Percentiles rank a stretch among this genome's conserved stretches.
Evolutionary conservation across 2,797 vertebrate species (phyloP).

Genomic region (Lophius americanus): DNA sequence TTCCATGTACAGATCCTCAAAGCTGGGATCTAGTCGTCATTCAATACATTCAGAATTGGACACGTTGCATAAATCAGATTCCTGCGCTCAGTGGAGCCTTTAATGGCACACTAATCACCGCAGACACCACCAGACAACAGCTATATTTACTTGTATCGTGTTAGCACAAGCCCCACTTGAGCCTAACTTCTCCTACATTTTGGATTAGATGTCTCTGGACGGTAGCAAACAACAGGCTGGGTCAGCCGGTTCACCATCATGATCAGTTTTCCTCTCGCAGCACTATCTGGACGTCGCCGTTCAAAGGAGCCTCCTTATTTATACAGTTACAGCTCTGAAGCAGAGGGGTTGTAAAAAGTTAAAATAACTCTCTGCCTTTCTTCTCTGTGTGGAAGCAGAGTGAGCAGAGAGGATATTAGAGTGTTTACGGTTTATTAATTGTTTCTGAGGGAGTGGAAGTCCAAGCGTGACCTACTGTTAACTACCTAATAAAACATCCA

Average conservation of each 20-base stretch:
- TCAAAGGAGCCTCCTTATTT: constrained; percentile 54
- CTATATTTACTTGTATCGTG: constrained; percentile 76
- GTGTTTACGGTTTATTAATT: constrained; percentile 77
- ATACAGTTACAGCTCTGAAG: constrained; percentile 43
- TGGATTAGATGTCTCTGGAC: constrained; percentile 59
- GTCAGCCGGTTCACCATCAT: constrained; percentile 58
- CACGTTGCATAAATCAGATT: constrained; percentile 75
- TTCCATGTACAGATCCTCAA: constrained; percentile 51
- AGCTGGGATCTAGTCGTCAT: constrained; percentile 61
- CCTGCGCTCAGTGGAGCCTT: constrained; percentile 73
- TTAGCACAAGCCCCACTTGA: constrained; percentile 72
- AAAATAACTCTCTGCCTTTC: constrained; percentile 60
- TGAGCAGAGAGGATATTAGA: constrained; percentile 66
- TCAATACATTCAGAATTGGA: constrained; percentile 72
- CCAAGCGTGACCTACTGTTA: constrained; percentile 70
- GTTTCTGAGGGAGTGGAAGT: constrained; percentile 75
- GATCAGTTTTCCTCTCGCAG: constrained; percentile 52
- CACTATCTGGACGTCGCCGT: constrained; percentile 26
- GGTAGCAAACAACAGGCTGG: constrained; percentile 64
- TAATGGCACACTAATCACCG: constrained; percentile 66
- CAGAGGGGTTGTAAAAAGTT: constrained; percentile 63
- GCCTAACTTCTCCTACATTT: constrained; percentile 64
- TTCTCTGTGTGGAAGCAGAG: constrained; percentile 59
- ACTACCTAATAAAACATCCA: constrained; percentile 76
- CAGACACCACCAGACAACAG: constrained; percentile 67